Base-by-base conservation (phyloP, 2,113 vertebrate species). In the Dipodomys stephensi region DNA sequence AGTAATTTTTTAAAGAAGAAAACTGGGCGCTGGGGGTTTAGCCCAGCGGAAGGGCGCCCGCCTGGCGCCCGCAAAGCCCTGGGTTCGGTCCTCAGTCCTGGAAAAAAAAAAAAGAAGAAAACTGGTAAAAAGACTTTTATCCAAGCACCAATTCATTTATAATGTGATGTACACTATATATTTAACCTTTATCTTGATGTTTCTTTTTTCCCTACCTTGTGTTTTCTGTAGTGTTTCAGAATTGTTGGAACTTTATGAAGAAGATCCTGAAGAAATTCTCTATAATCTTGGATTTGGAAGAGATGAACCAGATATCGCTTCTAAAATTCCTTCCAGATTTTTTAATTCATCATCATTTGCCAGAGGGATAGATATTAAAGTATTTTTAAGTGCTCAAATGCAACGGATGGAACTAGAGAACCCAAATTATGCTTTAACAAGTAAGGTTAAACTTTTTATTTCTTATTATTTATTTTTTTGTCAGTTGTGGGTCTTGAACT, bases 321-420 rank as follows among this genome's bases (percentile, higher is more conserved):
- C 99, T 11, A 99, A 99, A 98, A 99, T 99, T 96, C 99, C 99
- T 88, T 97, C 99, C 0, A 98, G 99, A 89, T 99, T 99, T 98
- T 99, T 99, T 98, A 99, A 98, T 97, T 97, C 97, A 25, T 96
- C 98, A 0, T 99, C 99, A 0, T 97, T 98, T 94, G 99, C 99
- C n/a, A 98, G 98, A 96, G 99, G 99, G 94, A 99, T 99, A 88
- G 99, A 99, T 98, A 99, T 99, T 96, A 99, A 99, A 98, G 99
- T 99, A 65, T 99, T 99, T 98, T 98, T 99, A 96, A 99, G 98
- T 97, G 99, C 99, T 44, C 99, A 99, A 94, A 98, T 99, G 97
- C 99, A 99, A 95, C 99, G 99, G 23, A 98, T 99, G 99, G 99
- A 99, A 98, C 97, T 99, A 96, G 99, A 99, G 98, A 99, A 99